Percentiles rank a stretch among this genome's conserved stretches.
phyloP scores from a whole-genome alignment of 2,888 invertebrate genomes.

The Trypoxylon attenuatum region DNA sequence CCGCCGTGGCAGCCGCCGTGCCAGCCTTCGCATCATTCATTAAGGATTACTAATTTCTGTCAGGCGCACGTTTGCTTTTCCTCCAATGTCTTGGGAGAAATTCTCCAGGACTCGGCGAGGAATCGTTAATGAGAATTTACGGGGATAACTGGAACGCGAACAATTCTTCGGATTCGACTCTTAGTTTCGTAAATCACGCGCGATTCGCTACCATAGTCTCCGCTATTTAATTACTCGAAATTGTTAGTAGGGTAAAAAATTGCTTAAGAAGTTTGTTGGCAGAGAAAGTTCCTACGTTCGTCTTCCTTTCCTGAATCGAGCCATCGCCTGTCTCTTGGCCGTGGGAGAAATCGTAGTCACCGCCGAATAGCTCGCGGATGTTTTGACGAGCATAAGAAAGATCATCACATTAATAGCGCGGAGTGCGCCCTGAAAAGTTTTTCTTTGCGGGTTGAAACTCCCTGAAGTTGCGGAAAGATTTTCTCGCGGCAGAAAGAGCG shows the following conservation, averaged over 20 bases:
- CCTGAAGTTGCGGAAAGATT: slow-evolving; percentile 24
- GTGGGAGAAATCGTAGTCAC: neutral
- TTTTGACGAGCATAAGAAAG: neutral
- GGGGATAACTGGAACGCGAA: slow-evolving; percentile 30
- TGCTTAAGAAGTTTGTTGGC: neutral
- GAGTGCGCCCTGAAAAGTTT: neutral
- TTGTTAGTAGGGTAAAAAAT: neutral
- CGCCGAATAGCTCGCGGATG: neutral
- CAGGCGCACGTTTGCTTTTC: slow-evolving; percentile 52
- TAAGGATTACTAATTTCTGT: slow-evolving; percentile 67
- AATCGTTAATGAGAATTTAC: slow-evolving; percentile 44
- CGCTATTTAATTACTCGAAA: neutral
- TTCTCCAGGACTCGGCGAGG: slow-evolving; percentile 26
- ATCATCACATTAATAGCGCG: neutral
- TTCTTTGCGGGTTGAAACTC: slow-evolving; percentile 7
- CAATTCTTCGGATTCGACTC: slow-evolving; percentile 6
- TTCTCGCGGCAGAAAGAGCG: slow-evolving; percentile 39
- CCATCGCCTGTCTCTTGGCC: neutral
- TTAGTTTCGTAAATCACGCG: neutral
- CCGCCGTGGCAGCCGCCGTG: no score
- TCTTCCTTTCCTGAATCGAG: neutral
- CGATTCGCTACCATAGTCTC: neutral
- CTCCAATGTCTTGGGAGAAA: slow-evolving; percentile 36
- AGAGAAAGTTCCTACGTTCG: neutral
- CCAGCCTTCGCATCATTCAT: slow-evolving; percentile 56